Evolutionary conservation across 2,797 vertebrate genomes (phyloP).

Genomic region (Pseudotriccus pelzelni): DNA sequence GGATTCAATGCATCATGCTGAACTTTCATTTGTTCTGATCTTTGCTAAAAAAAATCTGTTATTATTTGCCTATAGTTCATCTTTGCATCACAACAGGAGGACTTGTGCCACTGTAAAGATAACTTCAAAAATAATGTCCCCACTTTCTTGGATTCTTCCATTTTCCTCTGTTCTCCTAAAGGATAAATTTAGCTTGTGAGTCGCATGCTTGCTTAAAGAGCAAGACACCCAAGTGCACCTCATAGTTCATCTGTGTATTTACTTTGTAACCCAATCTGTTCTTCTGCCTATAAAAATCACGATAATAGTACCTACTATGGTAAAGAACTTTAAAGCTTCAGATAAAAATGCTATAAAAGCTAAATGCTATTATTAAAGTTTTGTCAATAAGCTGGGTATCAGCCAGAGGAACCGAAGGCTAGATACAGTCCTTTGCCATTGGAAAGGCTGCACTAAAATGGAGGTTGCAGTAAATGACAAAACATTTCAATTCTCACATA

Average conservation of each 20-base stretch:
- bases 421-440: background rate
- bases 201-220: background rate
- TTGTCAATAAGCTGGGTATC: conserved; percentile 11
- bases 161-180: conserved; percentile 9
- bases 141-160: conserved; percentile 13
- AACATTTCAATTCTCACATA: conserved; percentile 7
- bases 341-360: conserved; percentile 13
- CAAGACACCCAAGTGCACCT: background rate
- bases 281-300: conserved; percentile 1
- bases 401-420: conserved; percentile 30
- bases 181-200: conserved; percentile 9
- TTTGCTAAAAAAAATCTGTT: conserved; percentile 23
- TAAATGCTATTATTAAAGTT: conserved; percentile 30
- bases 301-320: background rate
- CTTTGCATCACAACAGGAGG: conserved; percentile 21
- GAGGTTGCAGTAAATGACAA: conserved; percentile 38
- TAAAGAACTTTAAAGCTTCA: conserved; percentile 32
- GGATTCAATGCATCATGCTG: conserved; percentile 25
- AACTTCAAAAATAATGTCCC: conserved; percentile 14
- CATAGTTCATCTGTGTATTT: conserved; percentile 12
- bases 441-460: conserved; percentile 3
- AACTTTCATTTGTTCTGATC: conserved; percentile 34
- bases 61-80: conserved; percentile 44
- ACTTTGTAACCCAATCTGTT: conserved; percentile 1
- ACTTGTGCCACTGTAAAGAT: background rate